A percentile compares a stretch with the other conserved stretches of the same genome.
Evolutionary conservation across 2,113 vertebrate species (phyloP).

Genomic region (Hystrix brachyura): DNA sequence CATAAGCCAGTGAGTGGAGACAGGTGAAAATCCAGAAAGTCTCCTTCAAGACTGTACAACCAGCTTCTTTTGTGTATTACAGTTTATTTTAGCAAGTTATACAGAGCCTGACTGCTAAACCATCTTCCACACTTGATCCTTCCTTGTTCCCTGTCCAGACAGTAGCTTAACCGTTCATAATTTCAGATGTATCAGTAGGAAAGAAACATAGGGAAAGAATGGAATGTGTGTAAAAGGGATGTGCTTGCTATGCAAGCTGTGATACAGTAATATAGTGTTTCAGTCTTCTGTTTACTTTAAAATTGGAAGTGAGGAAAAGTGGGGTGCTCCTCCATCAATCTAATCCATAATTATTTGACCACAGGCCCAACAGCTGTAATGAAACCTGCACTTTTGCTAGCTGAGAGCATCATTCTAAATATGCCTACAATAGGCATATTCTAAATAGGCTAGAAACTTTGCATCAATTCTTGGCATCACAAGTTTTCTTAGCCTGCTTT

Average conservation of each 20-base stretch:
- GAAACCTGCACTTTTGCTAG: constrained; percentile 3
- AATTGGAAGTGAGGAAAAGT: constrained; percentile 55
- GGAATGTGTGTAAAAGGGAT: constrained; percentile 1
- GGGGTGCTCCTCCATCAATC: neutral
- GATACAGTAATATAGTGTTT: neutral
- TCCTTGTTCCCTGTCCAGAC: constrained; percentile 10
- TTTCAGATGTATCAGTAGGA: constrained; percentile 8
- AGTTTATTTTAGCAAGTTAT: constrained; percentile 51
- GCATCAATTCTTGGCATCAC: constrained; percentile 2
- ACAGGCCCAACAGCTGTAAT: neutral
- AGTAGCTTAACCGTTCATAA: neutral
- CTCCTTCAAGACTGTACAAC: neutral
- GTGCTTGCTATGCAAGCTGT: neutral
- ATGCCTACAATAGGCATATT: neutral
- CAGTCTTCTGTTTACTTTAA: constrained; percentile 32
- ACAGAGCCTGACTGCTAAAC: neutral
- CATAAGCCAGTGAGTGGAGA: neutral
- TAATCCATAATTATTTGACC: neutral
- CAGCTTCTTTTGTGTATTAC: neutral
- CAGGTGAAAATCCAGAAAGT: neutral
- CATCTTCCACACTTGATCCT: neutral
- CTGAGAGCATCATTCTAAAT: constrained; percentile 33
- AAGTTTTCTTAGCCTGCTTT: constrained; percentile 54
- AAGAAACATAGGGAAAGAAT: neutral
- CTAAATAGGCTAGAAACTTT: constrained; percentile 2